Evolutionary conservation across 2,113 vertebrate genomes (phyloP).

Genomic region (Cyanoliseus patagonus): DNA sequence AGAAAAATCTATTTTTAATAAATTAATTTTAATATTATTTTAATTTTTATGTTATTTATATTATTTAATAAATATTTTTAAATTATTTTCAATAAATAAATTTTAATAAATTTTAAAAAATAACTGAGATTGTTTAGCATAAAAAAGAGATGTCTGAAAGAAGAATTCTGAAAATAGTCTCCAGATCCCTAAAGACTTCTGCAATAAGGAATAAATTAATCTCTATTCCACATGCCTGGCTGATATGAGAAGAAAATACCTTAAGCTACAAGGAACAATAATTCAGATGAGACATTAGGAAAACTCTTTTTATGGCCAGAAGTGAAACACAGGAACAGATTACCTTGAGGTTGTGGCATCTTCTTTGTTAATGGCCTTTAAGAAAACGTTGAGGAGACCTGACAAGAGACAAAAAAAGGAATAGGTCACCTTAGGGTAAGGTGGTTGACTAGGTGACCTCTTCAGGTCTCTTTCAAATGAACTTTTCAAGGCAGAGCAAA

Average conservation of each 20-base stretch:
- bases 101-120: not conserved
- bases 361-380: not conserved
- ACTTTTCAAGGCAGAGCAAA: not conserved
- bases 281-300: not conserved
- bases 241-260: not conserved
- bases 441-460: not conserved
- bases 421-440: not conserved
- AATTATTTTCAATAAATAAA: no score
- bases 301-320: not conserved
- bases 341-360: not conserved
- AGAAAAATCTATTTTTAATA: not conserved
- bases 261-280: not conserved
- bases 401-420: not conserved
- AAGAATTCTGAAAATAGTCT: not conserved
- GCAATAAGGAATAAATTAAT: not conserved
- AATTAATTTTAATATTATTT: no score
- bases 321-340: not conserved
- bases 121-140: not conserved
- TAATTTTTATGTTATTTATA: no score
- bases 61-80: no score
- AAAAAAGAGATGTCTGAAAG: not conserved
- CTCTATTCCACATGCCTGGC: not conserved
- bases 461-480: not conserved
- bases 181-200: not conserved
- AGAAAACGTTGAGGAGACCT: not conserved